phyloP scores from a whole-genome alignment of 1,140 invertebrate species.

The Drosophila murphyi region DNA sequence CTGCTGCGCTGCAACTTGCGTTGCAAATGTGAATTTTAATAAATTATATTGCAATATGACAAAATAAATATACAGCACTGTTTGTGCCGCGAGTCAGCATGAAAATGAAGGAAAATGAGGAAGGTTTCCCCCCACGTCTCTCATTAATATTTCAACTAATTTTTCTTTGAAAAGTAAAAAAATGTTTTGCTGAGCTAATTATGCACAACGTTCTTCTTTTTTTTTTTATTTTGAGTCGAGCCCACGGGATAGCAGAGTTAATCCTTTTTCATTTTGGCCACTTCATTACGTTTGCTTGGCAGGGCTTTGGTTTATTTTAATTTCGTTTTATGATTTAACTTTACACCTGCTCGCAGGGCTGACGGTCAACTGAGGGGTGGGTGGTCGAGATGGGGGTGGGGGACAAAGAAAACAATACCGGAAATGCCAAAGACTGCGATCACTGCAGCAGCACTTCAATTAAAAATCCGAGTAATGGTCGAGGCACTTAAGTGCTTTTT shows the following conservation, averaged over 20 bases:
- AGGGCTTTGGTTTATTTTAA: slow-evolving; percentile 79
- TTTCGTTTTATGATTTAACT: slow-evolving; percentile 84
- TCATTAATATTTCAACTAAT: slow-evolving; percentile 71
- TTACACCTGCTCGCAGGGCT: slow-evolving; percentile 78
- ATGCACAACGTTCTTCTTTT: slow-evolving; percentile 45
- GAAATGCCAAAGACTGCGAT: slow-evolving; percentile 42
- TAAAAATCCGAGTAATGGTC: slow-evolving; percentile 69
- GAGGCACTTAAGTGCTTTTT: slow-evolving; percentile 78
- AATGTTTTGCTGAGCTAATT: slow-evolving; percentile 68
- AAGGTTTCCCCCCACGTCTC: slow-evolving; percentile 8
- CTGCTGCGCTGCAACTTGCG: neutral
- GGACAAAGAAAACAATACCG: slow-evolving; percentile 37
- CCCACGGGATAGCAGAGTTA: slow-evolving; percentile 51
- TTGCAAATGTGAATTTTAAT: slow-evolving; percentile 77
- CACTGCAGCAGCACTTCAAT: slow-evolving; percentile 74
- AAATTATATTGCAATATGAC: slow-evolving; percentile 75
- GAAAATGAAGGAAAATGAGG: slow-evolving; percentile 6
- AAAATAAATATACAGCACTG: slow-evolving; percentile 41
- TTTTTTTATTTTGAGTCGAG: slow-evolving; percentile 17
- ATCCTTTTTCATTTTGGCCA: slow-evolving; percentile 63
- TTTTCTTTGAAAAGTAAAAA: slow-evolving; percentile 54
- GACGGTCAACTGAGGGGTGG: neutral
- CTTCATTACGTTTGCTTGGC: slow-evolving; percentile 74
- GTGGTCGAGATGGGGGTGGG: neutral
- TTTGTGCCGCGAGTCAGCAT: neutral